Conservation (phyloP, 2,113 vertebrate genomes). For the Mystacornis crossleyi region DNA sequence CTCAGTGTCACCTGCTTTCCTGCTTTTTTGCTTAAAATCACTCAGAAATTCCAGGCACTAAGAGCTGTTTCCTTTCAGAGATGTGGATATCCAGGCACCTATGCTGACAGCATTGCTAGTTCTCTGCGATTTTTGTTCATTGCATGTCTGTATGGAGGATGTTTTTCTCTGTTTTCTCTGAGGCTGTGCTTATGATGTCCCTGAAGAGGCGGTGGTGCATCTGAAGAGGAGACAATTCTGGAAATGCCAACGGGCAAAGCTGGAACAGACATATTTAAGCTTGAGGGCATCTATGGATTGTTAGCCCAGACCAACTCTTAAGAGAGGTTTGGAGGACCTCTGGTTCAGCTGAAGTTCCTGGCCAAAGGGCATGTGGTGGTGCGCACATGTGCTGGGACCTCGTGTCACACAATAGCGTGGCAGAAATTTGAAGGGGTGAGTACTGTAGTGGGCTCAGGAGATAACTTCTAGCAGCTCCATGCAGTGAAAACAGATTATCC, state of each 20-base stretch:
- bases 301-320: not conserved
- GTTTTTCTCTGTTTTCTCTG: not conserved
- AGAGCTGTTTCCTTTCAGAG: not conserved
- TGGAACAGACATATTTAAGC: not conserved
- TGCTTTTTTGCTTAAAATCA: not conserved
- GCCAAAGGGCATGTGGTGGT: not conserved
- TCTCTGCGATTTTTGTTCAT: not conserved
- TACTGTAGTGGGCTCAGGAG: not conserved
- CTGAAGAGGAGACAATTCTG: not conserved
- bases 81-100: not conserved
- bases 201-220: not conserved
- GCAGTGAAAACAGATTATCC: not conserved
- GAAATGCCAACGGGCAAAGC: not conserved
- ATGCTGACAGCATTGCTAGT: not conserved
- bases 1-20: not conserved
- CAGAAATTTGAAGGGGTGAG: not conserved
- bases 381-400: accelerated
- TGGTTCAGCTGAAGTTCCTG: not conserved
- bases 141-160: not conserved
- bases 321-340: not conserved
- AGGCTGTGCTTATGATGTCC: slow-evolving; percentile 4
- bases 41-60: not conserved
- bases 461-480: not conserved
- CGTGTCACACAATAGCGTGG: not conserved
- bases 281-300: not conserved